phyloP scores from a whole-genome alignment of 1,140 invertebrate genomes.

The Drosophila nigromelanica region DNA sequence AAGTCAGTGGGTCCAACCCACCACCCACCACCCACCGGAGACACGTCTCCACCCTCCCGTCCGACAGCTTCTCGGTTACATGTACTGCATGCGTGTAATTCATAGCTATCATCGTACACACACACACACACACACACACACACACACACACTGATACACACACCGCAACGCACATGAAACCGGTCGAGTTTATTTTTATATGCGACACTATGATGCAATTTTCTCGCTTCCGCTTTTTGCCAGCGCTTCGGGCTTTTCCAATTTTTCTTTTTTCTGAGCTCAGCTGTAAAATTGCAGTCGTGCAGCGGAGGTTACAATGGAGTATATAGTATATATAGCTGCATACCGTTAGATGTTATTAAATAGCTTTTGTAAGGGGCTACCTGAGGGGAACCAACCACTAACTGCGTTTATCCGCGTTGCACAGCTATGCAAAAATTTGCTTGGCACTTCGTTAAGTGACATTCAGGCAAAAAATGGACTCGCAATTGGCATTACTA shows the following conservation, averaged over 20 bases:
- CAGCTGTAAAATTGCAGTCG: conserved; percentile 68
- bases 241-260: conserved; percentile 24
- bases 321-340: conserved; percentile 12
- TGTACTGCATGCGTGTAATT: conserved; percentile 73
- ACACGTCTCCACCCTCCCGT: background rate
- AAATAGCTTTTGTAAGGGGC: conserved; percentile 29
- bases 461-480: background rate
- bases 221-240: conserved; percentile 70
- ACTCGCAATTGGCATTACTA: background rate
- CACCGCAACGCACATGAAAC: conserved; percentile 51
- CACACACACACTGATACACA: too few relatives aligned
- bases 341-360: conserved; percentile 38
- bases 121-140: conserved; percentile 29
- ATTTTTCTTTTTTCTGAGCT: conserved; percentile 43
- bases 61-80: conserved; percentile 36
- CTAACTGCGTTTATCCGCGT: conserved; percentile 7
- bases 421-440: conserved; percentile 5
- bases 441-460: background rate
- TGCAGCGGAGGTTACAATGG: conserved; percentile 33
- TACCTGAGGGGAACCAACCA: background rate
- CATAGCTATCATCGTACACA: conserved; percentile 71
- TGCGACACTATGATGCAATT: conserved; percentile 80
- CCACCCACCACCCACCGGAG: too few relatives aligned
- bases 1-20: conserved; percentile 22
- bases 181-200: conserved; percentile 76